Conservation (phyloP, 1,140 invertebrate species). For the Drosophila subpulchrella region DNA sequence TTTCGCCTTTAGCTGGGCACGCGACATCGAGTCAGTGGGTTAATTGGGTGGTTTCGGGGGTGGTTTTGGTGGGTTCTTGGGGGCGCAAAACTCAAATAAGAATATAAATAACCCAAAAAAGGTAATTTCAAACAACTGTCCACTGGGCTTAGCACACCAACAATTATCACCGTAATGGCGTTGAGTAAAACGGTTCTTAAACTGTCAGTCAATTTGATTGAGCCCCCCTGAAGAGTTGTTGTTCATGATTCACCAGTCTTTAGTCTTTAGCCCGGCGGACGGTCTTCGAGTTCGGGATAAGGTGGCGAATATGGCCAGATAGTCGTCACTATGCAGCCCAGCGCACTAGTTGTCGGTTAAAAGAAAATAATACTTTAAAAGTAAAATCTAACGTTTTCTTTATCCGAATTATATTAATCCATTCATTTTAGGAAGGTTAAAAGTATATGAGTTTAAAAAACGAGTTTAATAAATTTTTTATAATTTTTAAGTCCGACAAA, state of each 20-base stretch:
- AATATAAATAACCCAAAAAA: conserved; percentile 58
- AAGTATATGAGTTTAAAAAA: too few relatives aligned
- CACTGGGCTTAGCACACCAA: conserved; percentile 52
- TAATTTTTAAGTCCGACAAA: too few relatives aligned
- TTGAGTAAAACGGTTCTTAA: conserved; percentile 63
- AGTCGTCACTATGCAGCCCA: conserved; percentile 18
- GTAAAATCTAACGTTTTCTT: too few relatives aligned
- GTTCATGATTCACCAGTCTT: conserved; percentile 10
- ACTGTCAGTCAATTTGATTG: conserved; percentile 72
- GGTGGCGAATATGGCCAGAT: conserved; percentile 25
- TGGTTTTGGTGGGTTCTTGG: conserved; percentile 11
- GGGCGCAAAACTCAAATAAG: conserved; percentile 60
- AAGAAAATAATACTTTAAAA: not conserved
- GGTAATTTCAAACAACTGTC: conserved; percentile 68
- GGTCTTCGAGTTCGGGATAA: not conserved
- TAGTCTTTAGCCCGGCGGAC: too few relatives aligned
- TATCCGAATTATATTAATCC: too few relatives aligned
- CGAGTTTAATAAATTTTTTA: too few relatives aligned
- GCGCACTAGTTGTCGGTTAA: conserved; percentile 6
- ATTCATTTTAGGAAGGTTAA: too few relatives aligned
- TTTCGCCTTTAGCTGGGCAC: conserved; percentile 40
- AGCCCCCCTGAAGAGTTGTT: conserved; percentile 47
- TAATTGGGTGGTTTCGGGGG: not conserved
- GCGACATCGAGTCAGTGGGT: conserved; percentile 34
- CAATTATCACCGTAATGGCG: conserved; percentile 48